Conservation (phyloP, 2,113 vertebrate genomes). For the Seriola aureovittata region DNA sequence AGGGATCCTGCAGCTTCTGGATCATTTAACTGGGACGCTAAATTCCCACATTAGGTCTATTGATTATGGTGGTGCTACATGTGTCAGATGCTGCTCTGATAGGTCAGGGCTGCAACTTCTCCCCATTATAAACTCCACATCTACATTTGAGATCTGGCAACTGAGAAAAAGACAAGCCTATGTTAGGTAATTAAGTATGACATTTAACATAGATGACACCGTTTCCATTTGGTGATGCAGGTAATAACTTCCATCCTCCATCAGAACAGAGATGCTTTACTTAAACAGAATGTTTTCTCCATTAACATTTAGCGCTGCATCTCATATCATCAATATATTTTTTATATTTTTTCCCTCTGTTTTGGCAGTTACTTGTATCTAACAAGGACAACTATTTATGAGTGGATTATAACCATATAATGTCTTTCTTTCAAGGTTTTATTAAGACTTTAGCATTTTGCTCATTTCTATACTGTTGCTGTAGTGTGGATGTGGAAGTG, state of each 20-base stretch:
- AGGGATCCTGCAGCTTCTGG: slow-evolving; percentile 32
- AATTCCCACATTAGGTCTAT: slow-evolving; percentile 16
- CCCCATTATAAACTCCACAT: not conserved
- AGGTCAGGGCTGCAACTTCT: not conserved
- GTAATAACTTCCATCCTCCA: not conserved
- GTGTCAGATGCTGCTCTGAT: slow-evolving; percentile 49
- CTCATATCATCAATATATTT: not conserved
- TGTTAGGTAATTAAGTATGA: not conserved
- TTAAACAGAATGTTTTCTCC: not conserved
- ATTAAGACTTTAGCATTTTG: slow-evolving; percentile 42
- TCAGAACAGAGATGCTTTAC: slow-evolving; percentile 9
- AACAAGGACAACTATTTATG: slow-evolving; percentile 15
- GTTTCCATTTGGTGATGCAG: slow-evolving; percentile 9
- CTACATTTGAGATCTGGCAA: slow-evolving; percentile 16
- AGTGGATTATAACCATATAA: slow-evolving; percentile 1
- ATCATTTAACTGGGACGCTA: not conserved
- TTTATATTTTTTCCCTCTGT: slow-evolving; percentile 9
- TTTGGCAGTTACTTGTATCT: slow-evolving; percentile 63
- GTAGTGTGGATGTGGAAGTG: slow-evolving; percentile 56
- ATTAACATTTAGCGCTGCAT: not conserved
- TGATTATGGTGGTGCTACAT: slow-evolving; percentile 51
- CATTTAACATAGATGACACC: not conserved
- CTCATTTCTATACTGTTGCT: slow-evolving; percentile 68
- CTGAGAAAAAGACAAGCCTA: slow-evolving; percentile 4
- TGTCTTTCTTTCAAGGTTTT: slow-evolving; percentile 31